These are phyloP conservation scores for Cryptoprocta ferox DNA, from an alignment of 2,797 vertebrate genomes.

Conservation along the genomic window DNA sequence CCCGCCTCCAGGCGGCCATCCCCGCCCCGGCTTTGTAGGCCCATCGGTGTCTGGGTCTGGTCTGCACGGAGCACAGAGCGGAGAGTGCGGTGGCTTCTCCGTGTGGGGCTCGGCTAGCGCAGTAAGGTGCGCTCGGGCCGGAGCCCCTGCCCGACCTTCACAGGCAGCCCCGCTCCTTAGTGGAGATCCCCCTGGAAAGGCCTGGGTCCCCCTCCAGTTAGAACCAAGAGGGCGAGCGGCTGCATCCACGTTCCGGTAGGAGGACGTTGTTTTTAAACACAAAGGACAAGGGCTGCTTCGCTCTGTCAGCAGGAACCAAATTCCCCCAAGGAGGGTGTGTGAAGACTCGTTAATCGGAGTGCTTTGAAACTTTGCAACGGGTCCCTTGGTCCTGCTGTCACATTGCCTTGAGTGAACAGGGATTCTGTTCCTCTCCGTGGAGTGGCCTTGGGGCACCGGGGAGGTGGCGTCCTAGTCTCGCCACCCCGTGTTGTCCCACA, in stretches of 20 bases:
- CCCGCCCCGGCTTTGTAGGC: background rate
- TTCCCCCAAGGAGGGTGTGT: constrained; percentile 75
- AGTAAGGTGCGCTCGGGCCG: background rate
- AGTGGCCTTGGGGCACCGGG: constrained; percentile 78
- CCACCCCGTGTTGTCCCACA: constrained; percentile 79
- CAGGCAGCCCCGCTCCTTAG: constrained; percentile 4
- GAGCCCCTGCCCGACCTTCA: background rate
- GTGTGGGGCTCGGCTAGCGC: too few relatives aligned
- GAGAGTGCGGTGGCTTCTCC: background rate
- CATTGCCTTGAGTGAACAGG: constrained; percentile 75
- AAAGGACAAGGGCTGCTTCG: constrained; percentile 75
- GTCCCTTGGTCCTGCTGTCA: constrained; percentile 74
- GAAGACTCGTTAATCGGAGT: constrained; percentile 81
- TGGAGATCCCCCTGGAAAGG: constrained; percentile 1
- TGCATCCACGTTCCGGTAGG: constrained; percentile 55
- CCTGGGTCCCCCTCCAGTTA: constrained; percentile 62
- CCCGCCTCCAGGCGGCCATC: fast-evolving
- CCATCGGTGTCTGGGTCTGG: background rate
- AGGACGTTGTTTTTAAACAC: background rate
- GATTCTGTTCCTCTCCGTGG: constrained; percentile 78
- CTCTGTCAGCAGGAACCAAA: constrained; percentile 80
- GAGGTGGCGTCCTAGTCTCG: constrained; percentile 40
- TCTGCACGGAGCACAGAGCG: background rate
- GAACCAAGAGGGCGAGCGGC: constrained; percentile 68
- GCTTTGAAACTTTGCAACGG: constrained; percentile 80